Conservation (phyloP, 1,140 invertebrate genomes). For the Phocides pigmalion region DNA sequence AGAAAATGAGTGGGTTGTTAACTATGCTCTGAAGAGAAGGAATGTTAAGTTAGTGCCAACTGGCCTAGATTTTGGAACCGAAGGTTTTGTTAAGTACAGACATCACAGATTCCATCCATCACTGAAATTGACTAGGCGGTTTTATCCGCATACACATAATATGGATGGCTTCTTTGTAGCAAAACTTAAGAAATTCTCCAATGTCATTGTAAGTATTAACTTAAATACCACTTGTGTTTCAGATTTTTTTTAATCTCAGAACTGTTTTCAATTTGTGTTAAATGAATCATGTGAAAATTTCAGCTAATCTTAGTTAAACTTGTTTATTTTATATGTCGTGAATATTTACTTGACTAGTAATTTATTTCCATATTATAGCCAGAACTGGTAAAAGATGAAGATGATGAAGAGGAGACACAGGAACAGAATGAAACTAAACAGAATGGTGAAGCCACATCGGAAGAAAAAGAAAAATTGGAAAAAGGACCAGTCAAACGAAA, state of each 20-base stretch:
- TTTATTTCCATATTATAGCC: slow-evolving; percentile 55
- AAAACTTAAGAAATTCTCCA: slow-evolving; percentile 98
- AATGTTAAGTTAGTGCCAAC: slow-evolving; percentile 97
- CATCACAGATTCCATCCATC: slow-evolving; percentile 96
- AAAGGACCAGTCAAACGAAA: slow-evolving; percentile 61
- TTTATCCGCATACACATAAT: slow-evolving; percentile 99
- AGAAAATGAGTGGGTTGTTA: slow-evolving; percentile 99
- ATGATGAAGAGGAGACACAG: slow-evolving; percentile 78
- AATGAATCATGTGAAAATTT: no score
- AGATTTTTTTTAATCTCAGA: no score
- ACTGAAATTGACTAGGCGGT: slow-evolving; percentile 94
- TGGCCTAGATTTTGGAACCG: slow-evolving; percentile 97
- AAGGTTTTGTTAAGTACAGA: slow-evolving; percentile 96
- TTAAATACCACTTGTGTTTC: background rate
- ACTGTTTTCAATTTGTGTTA: no score
- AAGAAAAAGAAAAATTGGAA: slow-evolving; percentile 52
- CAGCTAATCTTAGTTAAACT: no score
- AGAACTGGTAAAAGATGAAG: slow-evolving; percentile 81
- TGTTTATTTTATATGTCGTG: no score
- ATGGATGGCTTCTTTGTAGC: slow-evolving; percentile 99
- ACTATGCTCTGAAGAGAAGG: slow-evolving; percentile 97
- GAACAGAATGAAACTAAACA: slow-evolving; percentile 47
- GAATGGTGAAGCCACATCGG: slow-evolving; percentile 55
- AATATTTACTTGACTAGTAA: background rate
- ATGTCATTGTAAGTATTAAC: slow-evolving; percentile 87